Evolutionary conservation across 2,797 vertebrate species (phyloP), one percentile per base, ranked within the genome.

Genomic region (Helostoma temminkii): DNA sequence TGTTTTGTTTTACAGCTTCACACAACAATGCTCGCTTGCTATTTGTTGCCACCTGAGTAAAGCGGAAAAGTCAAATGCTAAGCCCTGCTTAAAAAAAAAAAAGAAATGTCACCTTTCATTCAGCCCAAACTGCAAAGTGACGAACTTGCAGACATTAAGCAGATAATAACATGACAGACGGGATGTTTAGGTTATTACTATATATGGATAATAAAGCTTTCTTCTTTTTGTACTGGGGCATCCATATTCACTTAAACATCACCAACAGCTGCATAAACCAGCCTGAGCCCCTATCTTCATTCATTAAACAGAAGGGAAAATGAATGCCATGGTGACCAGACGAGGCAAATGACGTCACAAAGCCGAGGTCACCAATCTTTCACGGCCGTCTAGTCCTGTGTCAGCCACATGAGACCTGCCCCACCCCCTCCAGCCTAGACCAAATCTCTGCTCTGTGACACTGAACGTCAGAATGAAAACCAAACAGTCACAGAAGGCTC

Each of bases 341-440:
- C 86, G 75, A 87, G 82, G 84, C 76, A 22, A 60, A 66, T 88
- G 89, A 93, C 87, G 80, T 90, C 91, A 92, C 84, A 91, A 91
- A 88, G 88, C 88, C 83, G 84, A 88, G 89, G 88, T 91, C 92
- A 92, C 86, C 82, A 25, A 85, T 84, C 87, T 90, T 89, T 90
- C 89, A 89, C 61, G 66, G 85, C 80, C 84, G 81, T 91, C 89
- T 91, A 87, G 89, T 82, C 89, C 86, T 22, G 74, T 76, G 85
- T 84, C 84, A 74, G 73, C 67, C 92, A 87, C 89, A 42, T 22
- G 91, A 83, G 91, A 90, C 67, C 78, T 74, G 81, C 85, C 82
- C 86, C 73, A 50, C 78, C 76, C 81, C 84, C 88, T 63, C 54
- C 66, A 74, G 63, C 74, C 79, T 57, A 68, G 42, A 77, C 84